Evolutionary conservation across 1,140 invertebrate genomes (phyloP), one percentile per base, ranked within the genome.

Genomic region (Lepidotrigona ventralis): DNA sequence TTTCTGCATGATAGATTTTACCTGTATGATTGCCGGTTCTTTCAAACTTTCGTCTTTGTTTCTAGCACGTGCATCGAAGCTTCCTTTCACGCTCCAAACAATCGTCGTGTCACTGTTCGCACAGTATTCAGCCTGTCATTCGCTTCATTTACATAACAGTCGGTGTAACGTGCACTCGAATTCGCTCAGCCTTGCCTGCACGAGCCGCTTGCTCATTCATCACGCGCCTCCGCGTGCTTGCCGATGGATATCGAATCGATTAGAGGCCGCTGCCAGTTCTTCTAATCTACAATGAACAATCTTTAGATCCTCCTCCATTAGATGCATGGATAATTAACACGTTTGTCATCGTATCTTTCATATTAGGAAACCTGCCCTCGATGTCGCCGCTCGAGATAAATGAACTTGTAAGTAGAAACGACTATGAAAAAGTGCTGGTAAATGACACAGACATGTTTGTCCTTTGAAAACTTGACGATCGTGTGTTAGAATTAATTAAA

Each of bases 121-220:
- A 71, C 78, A 54, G 54, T 39, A 71, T 80, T 80, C 78, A 51
- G 75, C 26, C 63, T 80, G 78, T 80, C 78, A 63, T 71, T 80
- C 54, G 78, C 33, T 71, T 71, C 68, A 80, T 80, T 80, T 80
- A 72, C 78, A 80, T 80, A 80, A 80, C 79, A 80, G 79, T 73
- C 69, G 75, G 46, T 78, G 69, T 80, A 80, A 80, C 79, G 79
- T 19, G 79, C 69, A 33, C 79, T 80, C 69, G 79, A 73, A 80
- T 80, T 71, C 79, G 69, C 69, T 53, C 79, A 60, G 39, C 79
- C 79, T 73, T 63, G 54, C 69, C 60, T 53, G 54, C 79, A 73
- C 69, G 54, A 80, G 26, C 79, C 56, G 69, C 56, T 63, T 21
- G 54, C 46, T 73, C 79, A 19, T 80, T 80, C 79, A 63, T 80